These are phyloP conservation scores for Vulpes lagopus DNA, from an alignment of 2,113 vertebrate genomes.

Conservation along the genomic window DNA sequence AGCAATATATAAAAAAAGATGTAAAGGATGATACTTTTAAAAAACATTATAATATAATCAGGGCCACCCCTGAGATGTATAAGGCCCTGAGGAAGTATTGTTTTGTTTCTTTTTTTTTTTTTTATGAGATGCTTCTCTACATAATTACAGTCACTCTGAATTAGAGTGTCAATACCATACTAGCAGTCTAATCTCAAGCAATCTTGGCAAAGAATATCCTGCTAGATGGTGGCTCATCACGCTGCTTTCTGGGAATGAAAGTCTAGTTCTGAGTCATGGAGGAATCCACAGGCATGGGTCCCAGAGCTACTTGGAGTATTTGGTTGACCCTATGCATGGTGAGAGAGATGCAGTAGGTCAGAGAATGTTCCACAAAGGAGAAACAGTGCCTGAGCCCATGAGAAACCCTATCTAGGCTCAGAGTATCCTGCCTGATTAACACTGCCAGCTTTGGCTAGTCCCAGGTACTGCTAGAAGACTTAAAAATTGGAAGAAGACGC, in stretches of 20 bases:
- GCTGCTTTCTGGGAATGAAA: neutral
- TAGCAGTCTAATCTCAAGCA: neutral
- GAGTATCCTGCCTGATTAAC: neutral
- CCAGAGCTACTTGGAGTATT: neutral
- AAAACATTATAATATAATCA: neutral
- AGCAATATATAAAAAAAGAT: neutral
- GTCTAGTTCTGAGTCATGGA: neutral
- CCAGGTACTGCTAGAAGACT: neutral
- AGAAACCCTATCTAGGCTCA: neutral
- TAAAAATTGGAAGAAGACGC: neutral
- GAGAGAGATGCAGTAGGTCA: neutral
- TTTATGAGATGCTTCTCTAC: neutral
- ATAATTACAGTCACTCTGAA: neutral
- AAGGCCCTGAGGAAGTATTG: neutral
- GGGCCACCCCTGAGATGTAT: neutral
- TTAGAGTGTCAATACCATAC: neutral
- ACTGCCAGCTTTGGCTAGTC: neutral
- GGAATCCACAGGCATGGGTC: neutral
- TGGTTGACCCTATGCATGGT: neutral
- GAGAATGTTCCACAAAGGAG: neutral
- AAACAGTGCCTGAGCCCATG: neutral
- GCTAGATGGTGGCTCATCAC: neutral
- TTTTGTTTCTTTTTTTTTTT: neutral
- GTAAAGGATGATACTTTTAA: neutral
- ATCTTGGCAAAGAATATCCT: neutral